Evolutionary conservation across 2,888 invertebrate species (phyloP).

Genomic region (Volucella inflata): DNA sequence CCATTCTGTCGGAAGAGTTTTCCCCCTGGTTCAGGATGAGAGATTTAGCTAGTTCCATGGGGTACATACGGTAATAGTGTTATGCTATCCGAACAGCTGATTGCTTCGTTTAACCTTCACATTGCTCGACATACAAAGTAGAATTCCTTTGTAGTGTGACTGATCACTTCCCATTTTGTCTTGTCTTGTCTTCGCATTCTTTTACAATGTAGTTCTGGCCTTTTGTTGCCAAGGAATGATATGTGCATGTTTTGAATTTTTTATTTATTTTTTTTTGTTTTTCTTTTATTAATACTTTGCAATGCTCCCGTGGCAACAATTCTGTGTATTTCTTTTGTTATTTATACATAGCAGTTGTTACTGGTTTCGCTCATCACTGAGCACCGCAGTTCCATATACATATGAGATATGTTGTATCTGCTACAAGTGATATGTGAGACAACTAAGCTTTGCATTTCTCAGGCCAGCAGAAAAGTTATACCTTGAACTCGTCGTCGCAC

Average conservation of each 20-base stretch:
- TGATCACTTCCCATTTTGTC: conserved; percentile 50
- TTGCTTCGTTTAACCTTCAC: conserved; percentile 74
- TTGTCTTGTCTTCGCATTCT: conserved; percentile 51
- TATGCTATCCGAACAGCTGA: conserved; percentile 72
- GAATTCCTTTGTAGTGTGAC: conserved; percentile 70
- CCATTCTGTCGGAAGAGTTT: conserved; percentile 21
- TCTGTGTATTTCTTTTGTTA: conserved; percentile 52
- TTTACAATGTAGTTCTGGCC: conserved; percentile 49
- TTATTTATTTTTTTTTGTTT: conserved; percentile 36
- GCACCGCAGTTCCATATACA: not conserved
- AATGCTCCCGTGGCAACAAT: conserved; percentile 47
- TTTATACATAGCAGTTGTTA: conserved; percentile 29
- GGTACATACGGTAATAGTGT: conserved; percentile 43
- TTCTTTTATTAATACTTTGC: not conserved
- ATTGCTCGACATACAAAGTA: conserved; percentile 65
- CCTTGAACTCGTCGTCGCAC: conserved; percentile 1
- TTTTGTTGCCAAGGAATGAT: conserved; percentile 59
- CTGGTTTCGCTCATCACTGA: conserved; percentile 61
- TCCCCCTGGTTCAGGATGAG: conserved; percentile 51
- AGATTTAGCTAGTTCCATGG: conserved; percentile 38
- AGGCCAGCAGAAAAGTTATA: conserved; percentile 54
- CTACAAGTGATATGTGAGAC: conserved; percentile 66
- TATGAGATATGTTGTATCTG: conserved; percentile 59
- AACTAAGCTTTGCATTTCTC: conserved; percentile 55
- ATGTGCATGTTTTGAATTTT: conserved; percentile 57